A percentile compares a stretch with the other conserved stretches of the same genome.
phyloP scores from a whole-genome alignment of 2,888 invertebrate genomes.

The Ornithoptera priamus region DNA sequence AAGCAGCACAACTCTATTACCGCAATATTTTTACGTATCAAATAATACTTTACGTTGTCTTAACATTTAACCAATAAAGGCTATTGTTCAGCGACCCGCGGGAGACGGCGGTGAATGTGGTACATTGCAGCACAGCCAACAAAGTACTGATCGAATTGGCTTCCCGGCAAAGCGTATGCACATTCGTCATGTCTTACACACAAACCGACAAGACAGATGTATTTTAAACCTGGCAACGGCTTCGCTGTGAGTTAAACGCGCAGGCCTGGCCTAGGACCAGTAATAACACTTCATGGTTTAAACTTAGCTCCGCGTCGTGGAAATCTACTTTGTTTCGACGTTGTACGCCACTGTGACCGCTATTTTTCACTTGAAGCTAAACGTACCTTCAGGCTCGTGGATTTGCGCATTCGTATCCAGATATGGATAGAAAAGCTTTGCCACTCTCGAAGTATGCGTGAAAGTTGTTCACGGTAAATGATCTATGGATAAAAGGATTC shows the following conservation, averaged over 20 bases:
- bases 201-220: conserved; percentile 28
- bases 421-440: neutral
- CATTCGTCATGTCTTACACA: conserved; percentile 33
- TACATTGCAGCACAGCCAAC: conserved; percentile 3
- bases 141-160: conserved; percentile 31
- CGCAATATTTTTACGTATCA: neutral
- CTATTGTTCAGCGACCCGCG: neutral
- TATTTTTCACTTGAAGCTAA: neutral
- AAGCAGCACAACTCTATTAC: neutral
- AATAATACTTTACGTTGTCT: neutral
- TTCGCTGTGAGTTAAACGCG: conserved; percentile 8
- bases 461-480: neutral
- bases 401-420: neutral
- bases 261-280: conserved; percentile 3
- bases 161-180: conserved; percentile 30
- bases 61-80: neutral
- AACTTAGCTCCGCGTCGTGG: conserved; percentile 1
- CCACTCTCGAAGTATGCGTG: neutral
- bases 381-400: neutral
- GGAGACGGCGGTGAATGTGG: neutral
- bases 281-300: conserved; percentile 7
- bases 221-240: conserved; percentile 16
- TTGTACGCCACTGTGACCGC: neutral
- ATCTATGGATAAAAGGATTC: neutral
- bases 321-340: neutral